phyloP scores from a whole-genome alignment of 2,888 invertebrate genomes.

The Napeogenes inachia region DNA sequence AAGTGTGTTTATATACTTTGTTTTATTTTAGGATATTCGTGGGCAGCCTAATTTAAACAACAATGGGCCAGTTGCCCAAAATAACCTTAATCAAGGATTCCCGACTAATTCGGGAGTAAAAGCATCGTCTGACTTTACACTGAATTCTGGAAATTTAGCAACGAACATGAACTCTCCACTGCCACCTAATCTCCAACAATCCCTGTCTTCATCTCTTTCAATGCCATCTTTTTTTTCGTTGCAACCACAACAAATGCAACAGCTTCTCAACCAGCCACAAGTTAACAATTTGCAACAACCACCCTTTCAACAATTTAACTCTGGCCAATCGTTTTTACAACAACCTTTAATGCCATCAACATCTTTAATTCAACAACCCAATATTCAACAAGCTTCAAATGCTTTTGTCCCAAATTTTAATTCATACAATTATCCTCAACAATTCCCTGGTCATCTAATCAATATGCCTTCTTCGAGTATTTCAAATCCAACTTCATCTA shows the following conservation, averaged over 20 bases:
- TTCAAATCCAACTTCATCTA: conserved; percentile 12
- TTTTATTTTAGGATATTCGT: conserved; percentile 36
- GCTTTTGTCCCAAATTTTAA: conserved; percentile 10
- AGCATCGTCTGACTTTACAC: conserved; percentile 15
- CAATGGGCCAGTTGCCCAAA: conserved; percentile 26
- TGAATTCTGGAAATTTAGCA: conserved; percentile 13
- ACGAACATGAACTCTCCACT: conserved; percentile 12
- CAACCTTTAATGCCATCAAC: conserved; percentile 20
- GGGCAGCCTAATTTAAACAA: conserved; percentile 39
- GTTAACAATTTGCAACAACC: conserved; percentile 33
- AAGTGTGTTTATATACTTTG: conserved; percentile 15
- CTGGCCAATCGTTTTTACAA: conserved; percentile 15
- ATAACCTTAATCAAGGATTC: conserved; percentile 14
- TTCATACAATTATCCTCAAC: conserved; percentile 12
- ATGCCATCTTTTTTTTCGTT: conserved; percentile 11
- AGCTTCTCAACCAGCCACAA: conserved; percentile 29
- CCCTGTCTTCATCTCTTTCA: conserved; percentile 9
- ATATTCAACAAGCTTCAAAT: conserved; percentile 14
- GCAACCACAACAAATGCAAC: conserved; percentile 14
- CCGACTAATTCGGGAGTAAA: conserved; percentile 12
- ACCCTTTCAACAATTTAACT: conserved; percentile 17
- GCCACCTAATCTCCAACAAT: conserved; percentile 15
- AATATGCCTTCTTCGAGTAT: conserved; percentile 16
- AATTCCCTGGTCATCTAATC: conserved; percentile 15
- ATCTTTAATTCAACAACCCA: conserved; percentile 21